Conservation (phyloP, 2,888 invertebrate species). For the Agapostemon virescens region DNA sequence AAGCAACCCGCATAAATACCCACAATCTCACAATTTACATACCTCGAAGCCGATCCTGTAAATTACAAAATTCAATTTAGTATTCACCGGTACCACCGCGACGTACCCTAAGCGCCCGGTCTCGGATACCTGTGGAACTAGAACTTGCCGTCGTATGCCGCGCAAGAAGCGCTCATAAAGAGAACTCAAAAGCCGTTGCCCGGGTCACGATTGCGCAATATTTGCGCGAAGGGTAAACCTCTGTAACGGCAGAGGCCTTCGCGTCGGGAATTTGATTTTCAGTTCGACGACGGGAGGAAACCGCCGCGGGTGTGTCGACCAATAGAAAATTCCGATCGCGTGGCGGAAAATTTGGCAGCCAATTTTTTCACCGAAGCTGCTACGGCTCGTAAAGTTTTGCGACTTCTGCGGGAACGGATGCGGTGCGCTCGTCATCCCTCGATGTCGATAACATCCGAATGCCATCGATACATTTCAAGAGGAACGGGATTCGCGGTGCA, state of each 20-base stretch:
- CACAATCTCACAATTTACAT: neutral
- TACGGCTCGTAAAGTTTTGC: conserved; percentile 38
- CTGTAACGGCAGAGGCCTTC: no score
- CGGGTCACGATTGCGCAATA: conserved; percentile 18
- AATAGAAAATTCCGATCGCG: conserved; percentile 36
- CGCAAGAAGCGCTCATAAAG: neutral
- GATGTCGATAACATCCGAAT: conserved; percentile 21
- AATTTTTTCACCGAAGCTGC: conserved; percentile 16
- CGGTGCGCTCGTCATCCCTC: conserved; percentile 14
- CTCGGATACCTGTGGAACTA: neutral
- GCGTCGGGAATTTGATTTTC: conserved; percentile 15
- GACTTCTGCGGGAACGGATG: conserved; percentile 25
- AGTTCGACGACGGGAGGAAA: neutral
- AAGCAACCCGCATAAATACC: neutral
- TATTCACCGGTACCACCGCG: neutral
- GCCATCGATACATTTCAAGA: conserved; percentile 4
- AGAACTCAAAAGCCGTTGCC: neutral
- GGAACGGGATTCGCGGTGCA: neutral
- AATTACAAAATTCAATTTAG: neutral
- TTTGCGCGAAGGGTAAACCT: conserved; percentile 4
- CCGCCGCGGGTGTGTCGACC: neutral
- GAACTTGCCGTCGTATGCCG: neutral
- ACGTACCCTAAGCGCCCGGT: neutral
- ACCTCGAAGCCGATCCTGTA: neutral
- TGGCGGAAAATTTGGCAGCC: conserved; percentile 24